phyloP scores from a whole-genome alignment of 2,797 vertebrate genomes.

The Centroberyx gerrardi region DNA sequence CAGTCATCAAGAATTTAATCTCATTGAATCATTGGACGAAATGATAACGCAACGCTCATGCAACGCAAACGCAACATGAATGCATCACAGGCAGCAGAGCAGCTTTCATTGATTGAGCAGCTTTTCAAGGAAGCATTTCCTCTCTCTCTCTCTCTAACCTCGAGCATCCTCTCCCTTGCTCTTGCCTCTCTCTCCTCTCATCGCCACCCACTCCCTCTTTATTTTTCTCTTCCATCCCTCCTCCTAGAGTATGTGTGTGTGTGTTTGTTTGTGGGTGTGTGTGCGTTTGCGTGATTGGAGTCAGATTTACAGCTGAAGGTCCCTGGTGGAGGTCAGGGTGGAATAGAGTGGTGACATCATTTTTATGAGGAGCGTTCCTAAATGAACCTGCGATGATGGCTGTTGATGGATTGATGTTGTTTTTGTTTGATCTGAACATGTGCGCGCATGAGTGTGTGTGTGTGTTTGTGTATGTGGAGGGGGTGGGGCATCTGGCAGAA shows the following conservation, averaged over 20 bases:
- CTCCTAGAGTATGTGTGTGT: too few relatives aligned
- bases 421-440: slow-evolving; percentile 24
- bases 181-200: slow-evolving; percentile 9
- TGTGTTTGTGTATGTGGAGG: too few relatives aligned
- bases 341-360: slow-evolving; percentile 31
- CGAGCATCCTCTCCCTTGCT: slow-evolving; percentile 22
- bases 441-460: neutral
- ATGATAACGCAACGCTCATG: too few relatives aligned
- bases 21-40: too few relatives aligned
- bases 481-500: neutral
- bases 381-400: slow-evolving; percentile 13
- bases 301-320: slow-evolving; percentile 50
- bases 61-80: too few relatives aligned
- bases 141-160: slow-evolving; percentile 10
- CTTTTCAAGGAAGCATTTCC: too few relatives aligned
- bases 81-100: neutral
- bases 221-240: slow-evolving; percentile 2
- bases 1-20: too few relatives aligned
- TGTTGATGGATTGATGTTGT: slow-evolving; percentile 33
- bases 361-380: slow-evolving; percentile 30
- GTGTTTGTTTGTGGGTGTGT: neutral
- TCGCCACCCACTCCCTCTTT: neutral
- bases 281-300: slow-evolving; percentile 30
- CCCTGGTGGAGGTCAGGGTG: slow-evolving; percentile 27
- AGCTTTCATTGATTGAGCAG: neutral